A percentile compares a stretch with the other conserved stretches of the same genome.
These are phyloP conservation scores for Gobius niger DNA, from an alignment of 2,113 vertebrate genomes.

Conservation along the genomic window DNA sequence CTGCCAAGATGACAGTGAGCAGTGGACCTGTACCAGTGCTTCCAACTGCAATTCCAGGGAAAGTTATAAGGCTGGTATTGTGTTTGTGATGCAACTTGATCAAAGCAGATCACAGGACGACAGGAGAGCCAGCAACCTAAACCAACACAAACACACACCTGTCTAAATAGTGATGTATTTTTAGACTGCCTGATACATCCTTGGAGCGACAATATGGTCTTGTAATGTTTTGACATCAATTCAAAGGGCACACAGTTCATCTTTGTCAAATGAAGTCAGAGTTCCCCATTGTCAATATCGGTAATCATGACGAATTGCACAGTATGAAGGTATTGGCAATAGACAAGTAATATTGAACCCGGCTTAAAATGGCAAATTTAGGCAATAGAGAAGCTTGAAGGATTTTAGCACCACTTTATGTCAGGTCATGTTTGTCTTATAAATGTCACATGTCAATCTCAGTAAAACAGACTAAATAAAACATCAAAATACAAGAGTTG, in stretches of 20 bases:
- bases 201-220: not conserved
- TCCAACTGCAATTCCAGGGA: not conserved
- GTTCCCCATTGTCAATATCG: not conserved
- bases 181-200: not conserved
- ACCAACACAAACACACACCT: not conserved
- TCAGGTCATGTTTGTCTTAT: not conserved
- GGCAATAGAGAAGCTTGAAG: not conserved
- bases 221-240: not conserved
- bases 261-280: not conserved
- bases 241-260: not conserved
- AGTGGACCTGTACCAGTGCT: not conserved
- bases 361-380: not conserved
- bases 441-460: not conserved
- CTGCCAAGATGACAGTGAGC: not conserved
- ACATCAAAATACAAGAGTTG: too few relatives aligned
- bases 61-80: not conserved
- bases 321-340: not conserved
- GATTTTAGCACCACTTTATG: not conserved
- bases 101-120: constrained; percentile 5
- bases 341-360: not conserved
- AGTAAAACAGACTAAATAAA: not conserved
- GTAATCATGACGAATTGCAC: constrained; percentile 5
- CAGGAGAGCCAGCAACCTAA: constrained; percentile 32
- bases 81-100: not conserved
- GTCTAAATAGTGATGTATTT: not conserved